Conservation (phyloP, 2,113 vertebrate genomes). For the Acanthochromis polyacanthus region DNA sequence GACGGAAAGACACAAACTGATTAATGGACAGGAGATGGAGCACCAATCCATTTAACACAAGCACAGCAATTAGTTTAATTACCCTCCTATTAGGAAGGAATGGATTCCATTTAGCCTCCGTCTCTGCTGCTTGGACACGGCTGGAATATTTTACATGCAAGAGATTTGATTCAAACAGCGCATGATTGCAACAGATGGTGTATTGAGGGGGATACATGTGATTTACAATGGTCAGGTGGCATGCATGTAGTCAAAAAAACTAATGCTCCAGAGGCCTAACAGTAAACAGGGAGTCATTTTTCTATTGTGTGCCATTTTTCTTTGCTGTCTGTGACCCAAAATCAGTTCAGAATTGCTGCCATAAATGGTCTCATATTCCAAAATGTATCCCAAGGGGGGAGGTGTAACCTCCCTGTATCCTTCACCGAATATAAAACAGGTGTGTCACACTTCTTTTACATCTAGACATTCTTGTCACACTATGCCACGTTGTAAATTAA, state of each 20-base stretch:
- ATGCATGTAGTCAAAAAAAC: no score
- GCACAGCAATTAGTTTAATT: conserved; percentile 68
- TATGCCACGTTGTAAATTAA: no score
- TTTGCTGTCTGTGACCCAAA: no score
- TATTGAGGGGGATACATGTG: not conserved
- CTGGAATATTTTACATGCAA: conserved; percentile 35
- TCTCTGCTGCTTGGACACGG: conserved; percentile 26
- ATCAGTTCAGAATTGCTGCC: no score
- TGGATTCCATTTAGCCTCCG: conserved; percentile 38
- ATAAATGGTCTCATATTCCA: no score
- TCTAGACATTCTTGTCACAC: no score
- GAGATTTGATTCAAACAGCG: conserved; percentile 2
- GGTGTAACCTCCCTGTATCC: no score
- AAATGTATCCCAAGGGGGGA: no score
- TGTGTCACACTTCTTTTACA: no score
- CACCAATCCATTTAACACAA: conserved; percentile 60
- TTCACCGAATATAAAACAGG: no score
- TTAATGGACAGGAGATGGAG: conserved; percentile 49
- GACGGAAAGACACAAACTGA: conserved; percentile 44
- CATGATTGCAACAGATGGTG: not conserved
- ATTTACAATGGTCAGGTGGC: not conserved
- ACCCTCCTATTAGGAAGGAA: conserved; percentile 54
- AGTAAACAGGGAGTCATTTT: not conserved
- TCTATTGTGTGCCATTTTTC: no score
- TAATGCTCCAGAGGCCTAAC: no score